These are phyloP conservation scores for Tangachromis dhanisi DNA, from an alignment of 2,113 vertebrate genomes.

Conservation along the genomic window DNA sequence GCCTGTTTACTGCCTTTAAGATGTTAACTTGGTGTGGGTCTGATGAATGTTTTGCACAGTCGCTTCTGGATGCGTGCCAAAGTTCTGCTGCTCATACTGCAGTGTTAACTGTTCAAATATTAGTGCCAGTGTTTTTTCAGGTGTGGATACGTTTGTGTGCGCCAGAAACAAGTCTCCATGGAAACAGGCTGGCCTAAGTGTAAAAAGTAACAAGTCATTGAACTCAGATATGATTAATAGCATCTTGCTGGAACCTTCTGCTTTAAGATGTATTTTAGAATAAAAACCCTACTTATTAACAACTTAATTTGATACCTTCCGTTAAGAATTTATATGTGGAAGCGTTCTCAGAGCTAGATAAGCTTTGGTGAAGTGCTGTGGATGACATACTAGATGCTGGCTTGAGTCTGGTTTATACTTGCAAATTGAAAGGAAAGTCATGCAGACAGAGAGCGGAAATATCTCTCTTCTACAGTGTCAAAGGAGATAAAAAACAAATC, in stretches of 20 bases:
- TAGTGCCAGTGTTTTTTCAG: constrained; percentile 79
- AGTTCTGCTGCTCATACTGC: constrained; percentile 52
- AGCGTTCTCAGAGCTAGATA: background rate
- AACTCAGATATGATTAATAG: constrained; percentile 17
- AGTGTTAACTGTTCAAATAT: constrained; percentile 63
- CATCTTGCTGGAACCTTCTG: background rate
- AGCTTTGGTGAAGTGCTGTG: background rate
- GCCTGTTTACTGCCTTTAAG: constrained; percentile 46
- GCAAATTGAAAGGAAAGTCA: background rate
- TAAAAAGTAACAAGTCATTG: constrained; percentile 38
- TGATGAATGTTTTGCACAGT: constrained; percentile 61
- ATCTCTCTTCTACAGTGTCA: background rate
- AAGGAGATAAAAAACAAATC: background rate
- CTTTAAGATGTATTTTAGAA: background rate
- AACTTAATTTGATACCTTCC: background rate
- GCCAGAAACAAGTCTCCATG: constrained; percentile 64
- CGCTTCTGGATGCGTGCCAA: constrained; percentile 59
- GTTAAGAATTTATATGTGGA: background rate
- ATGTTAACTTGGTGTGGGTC: constrained; percentile 40
- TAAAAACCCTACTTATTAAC: background rate
- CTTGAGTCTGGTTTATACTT: background rate
- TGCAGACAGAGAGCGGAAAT: background rate
- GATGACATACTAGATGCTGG: background rate
- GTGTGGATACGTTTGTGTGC: constrained; percentile 64
- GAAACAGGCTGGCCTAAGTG: constrained; percentile 58